Evolutionary conservation across 2,888 invertebrate genomes (phyloP).

Genomic region (Idaea biselata): DNA sequence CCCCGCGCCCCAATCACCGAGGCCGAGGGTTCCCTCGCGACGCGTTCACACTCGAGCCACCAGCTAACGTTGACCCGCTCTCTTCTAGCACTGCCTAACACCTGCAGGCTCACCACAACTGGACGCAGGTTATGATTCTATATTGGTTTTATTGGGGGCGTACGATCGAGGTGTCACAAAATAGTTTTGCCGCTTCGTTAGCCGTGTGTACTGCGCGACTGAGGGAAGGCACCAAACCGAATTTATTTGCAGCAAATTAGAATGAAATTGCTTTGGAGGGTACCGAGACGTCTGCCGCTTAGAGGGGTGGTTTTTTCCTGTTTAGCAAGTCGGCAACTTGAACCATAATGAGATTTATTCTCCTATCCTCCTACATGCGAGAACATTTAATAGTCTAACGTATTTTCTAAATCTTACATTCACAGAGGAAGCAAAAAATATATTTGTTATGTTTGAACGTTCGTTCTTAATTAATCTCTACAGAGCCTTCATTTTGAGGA

Average conservation of each 20-base stretch:
- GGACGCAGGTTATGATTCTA: slow-evolving; percentile 52
- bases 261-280: slow-evolving; percentile 25
- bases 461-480: neutral
- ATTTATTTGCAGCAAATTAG: slow-evolving; percentile 31
- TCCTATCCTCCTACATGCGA: neutral
- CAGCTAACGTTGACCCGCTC: slow-evolving; percentile 35
- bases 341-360: slow-evolving; percentile 3
- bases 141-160: slow-evolving; percentile 63
- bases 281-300: neutral
- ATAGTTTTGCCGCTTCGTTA: slow-evolving; percentile 64
- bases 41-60: slow-evolving; percentile 46
- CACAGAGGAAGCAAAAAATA: neutral
- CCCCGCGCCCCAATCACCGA: slow-evolving; percentile 51
- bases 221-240: slow-evolving; percentile 17
- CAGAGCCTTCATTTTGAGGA: neutral
- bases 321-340: neutral
- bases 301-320: neutral
- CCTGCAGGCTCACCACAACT: slow-evolving; percentile 13
- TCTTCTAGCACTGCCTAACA: slow-evolving; percentile 1
- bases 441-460: neutral
- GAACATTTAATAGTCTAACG: neutral
- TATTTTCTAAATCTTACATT: neutral
- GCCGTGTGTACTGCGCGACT: slow-evolving; percentile 14
- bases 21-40: slow-evolving; percentile 58
- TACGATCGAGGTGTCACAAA: slow-evolving; percentile 56